These are phyloP conservation scores for Apis florea DNA, from an alignment of 1,140 invertebrate genomes.

Conservation along the genomic window DNA sequence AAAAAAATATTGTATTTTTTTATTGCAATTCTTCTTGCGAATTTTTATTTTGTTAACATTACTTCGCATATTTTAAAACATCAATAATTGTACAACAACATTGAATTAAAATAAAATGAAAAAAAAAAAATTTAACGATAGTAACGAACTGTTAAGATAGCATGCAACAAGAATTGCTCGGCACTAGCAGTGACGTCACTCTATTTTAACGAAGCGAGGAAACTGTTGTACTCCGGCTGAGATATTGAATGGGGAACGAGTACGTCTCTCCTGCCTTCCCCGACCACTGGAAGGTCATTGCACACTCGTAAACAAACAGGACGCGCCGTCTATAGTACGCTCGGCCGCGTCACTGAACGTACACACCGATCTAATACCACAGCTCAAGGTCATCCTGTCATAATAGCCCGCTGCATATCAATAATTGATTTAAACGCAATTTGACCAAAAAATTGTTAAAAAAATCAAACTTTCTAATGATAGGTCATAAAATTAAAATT, in stretches of 20 bases:
- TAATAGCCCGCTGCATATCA: slow-evolving; percentile 41
- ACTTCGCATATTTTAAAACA: not conserved
- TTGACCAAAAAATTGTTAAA: slow-evolving; percentile 11
- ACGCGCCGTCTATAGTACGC: slow-evolving; percentile 52
- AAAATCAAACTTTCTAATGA: not conserved
- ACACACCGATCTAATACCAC: slow-evolving; percentile 56
- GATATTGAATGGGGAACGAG: slow-evolving; percentile 65
- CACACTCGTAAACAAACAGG: slow-evolving; percentile 65
- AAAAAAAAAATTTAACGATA: not conserved
- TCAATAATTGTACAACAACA: not conserved
- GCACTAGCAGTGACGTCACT: slow-evolving; percentile 31
- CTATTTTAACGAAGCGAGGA: slow-evolving; percentile 45
- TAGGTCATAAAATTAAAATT: no score
- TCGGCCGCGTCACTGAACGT: slow-evolving; percentile 58
- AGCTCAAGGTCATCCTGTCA: slow-evolving; percentile 51
- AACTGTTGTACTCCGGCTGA: slow-evolving; percentile 52
- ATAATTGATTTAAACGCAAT: slow-evolving; percentile 37
- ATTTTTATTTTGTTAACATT: not conserved
- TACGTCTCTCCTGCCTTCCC: slow-evolving; percentile 37
- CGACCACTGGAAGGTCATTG: slow-evolving; percentile 57
- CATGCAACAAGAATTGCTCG: not conserved
- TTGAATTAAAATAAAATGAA: not conserved
- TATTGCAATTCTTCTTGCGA: no score
- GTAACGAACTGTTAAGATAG: slow-evolving; percentile 16
- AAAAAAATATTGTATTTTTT: no score